Evolutionary conservation across 1,140 invertebrate genomes (phyloP).

Genomic region (Brachionus rotundiformis): DNA sequence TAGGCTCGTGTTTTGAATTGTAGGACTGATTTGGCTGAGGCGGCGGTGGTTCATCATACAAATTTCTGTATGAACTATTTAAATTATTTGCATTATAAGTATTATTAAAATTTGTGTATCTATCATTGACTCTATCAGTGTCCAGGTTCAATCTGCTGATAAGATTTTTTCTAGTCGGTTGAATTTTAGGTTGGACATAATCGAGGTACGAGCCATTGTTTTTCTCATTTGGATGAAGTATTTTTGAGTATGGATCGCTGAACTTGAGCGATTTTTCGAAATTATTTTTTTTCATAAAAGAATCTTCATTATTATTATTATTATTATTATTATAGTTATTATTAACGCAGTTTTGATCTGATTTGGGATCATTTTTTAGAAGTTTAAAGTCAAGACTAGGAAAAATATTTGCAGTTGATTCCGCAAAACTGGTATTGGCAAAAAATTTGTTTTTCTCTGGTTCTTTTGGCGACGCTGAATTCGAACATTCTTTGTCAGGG

Average conservation of each 20-base stretch:
- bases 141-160: background rate
- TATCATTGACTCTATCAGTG: background rate
- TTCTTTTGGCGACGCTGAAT: background rate
- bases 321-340: too few relatives aligned
- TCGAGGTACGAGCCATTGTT: conserved; percentile 3
- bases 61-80: background rate
- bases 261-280: background rate
- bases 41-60: background rate
- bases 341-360: too few relatives aligned
- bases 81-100: background rate
- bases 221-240: background rate
- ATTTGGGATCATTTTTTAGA: background rate
- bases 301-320: background rate
- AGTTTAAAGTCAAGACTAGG: conserved; percentile 25
- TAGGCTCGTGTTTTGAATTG: background rate
- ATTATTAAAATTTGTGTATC: background rate
- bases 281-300: conserved; percentile 35
- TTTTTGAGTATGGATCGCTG: background rate
- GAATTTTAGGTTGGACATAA: background rate
- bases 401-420: background rate
- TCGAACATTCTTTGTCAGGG: background rate
- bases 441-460: background rate
- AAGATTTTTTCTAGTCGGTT: background rate
- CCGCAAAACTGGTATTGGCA: background rate
- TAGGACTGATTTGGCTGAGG: background rate